A percentile compares a stretch with the other conserved stretches of the same genome.
phyloP scores from a whole-genome alignment of 2,888 invertebrate genomes.

The Trichopoda pennipes region DNA sequence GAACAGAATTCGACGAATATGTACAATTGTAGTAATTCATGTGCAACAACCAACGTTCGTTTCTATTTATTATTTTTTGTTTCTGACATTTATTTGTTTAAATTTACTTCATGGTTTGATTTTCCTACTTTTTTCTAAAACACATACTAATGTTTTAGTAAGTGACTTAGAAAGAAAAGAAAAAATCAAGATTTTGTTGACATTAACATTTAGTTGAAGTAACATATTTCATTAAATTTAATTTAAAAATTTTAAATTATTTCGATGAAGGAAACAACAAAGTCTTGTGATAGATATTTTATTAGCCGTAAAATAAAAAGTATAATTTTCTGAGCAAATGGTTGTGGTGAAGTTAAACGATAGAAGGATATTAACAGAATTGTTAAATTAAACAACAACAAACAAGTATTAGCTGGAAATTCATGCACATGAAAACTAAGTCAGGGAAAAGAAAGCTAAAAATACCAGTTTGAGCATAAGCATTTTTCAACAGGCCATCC shows the following conservation, averaged over 20 bases:
- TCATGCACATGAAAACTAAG: too few relatives aligned
- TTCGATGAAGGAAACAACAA: neutral
- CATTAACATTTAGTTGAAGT: slow-evolving; percentile 51
- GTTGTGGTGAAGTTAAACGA: too few relatives aligned
- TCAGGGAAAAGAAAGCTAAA: too few relatives aligned
- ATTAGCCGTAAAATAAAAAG: neutral
- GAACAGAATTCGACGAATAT: slow-evolving; percentile 22
- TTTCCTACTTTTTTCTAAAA: slow-evolving; percentile 10
- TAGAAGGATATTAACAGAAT: too few relatives aligned
- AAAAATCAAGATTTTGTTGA: slow-evolving; percentile 47
- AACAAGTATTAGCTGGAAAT: too few relatives aligned
- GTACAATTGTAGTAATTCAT: neutral
- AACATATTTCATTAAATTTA: slow-evolving; percentile 35
- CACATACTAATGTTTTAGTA: slow-evolving; percentile 16
- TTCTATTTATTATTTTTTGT: slow-evolving; percentile 34
- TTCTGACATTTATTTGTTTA: slow-evolving; percentile 21
- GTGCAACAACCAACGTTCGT: neutral
- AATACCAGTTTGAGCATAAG: too few relatives aligned
- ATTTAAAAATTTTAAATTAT: slow-evolving; percentile 22
- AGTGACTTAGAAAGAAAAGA: slow-evolving; percentile 43
- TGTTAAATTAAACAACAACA: too few relatives aligned
- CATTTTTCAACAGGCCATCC: too few relatives aligned
- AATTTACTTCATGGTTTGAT: slow-evolving; percentile 12
- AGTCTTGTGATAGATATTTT: neutral
- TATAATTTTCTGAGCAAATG: too few relatives aligned